Percentiles rank a stretch among this genome's conserved stretches.
Evolutionary conservation across 2,888 invertebrate species (phyloP).

Genomic region (Cynaeus angustus): DNA sequence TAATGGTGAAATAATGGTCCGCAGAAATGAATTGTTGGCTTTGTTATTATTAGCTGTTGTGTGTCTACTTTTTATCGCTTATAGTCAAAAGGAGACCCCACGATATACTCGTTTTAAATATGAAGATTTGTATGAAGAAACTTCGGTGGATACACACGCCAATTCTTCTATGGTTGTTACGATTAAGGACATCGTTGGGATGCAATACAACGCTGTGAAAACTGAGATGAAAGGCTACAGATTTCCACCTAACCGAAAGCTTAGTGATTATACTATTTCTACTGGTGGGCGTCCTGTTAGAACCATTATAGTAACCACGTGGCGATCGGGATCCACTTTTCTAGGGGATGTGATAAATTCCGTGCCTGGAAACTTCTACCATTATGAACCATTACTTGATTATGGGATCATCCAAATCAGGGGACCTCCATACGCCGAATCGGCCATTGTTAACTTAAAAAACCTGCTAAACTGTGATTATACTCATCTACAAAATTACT

Average conservation of each 20-base stretch:
- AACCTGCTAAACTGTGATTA: slow-evolving; percentile 86
- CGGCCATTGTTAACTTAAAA: slow-evolving; percentile 80
- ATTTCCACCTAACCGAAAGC: slow-evolving; percentile 76
- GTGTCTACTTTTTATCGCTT: slow-evolving; percentile 60
- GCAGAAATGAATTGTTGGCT: slow-evolving; percentile 59
- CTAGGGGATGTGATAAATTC: slow-evolving; percentile 89
- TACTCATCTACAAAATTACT: slow-evolving; percentile 82
- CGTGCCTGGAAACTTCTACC: slow-evolving; percentile 90
- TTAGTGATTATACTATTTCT: slow-evolving; percentile 81
- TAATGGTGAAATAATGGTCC: slow-evolving; percentile 55
- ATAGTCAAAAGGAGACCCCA: slow-evolving; percentile 56
- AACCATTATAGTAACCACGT: slow-evolving; percentile 89
- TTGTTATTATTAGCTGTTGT: slow-evolving; percentile 57
- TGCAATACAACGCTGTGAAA: slow-evolving; percentile 74
- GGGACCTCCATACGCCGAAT: slow-evolving; percentile 80
- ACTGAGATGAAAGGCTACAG: slow-evolving; percentile 77
- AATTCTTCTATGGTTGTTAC: slow-evolving; percentile 56
- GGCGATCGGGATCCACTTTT: slow-evolving; percentile 94
- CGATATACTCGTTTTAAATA: slow-evolving; percentile 16
- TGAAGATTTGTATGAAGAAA: slow-evolving; percentile 23
- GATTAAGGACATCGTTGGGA: slow-evolving; percentile 75
- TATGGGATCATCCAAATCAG: slow-evolving; percentile 89
- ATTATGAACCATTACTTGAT: slow-evolving; percentile 90
- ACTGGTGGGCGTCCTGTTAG: slow-evolving; percentile 82
- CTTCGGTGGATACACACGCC: background rate